Evolutionary conservation across 2,113 vertebrate species (phyloP).

Genomic region (Bos indicus): DNA sequence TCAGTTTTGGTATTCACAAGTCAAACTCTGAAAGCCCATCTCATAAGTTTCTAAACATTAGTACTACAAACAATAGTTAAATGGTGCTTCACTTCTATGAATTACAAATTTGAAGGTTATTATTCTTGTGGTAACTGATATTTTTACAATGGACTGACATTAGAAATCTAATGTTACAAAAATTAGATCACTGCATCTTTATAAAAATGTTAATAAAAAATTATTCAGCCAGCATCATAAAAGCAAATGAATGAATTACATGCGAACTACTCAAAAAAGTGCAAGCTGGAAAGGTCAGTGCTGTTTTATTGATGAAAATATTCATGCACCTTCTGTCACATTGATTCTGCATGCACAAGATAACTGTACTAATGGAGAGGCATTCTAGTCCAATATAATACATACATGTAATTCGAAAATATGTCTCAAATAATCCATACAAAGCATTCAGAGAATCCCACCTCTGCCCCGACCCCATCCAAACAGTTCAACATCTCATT

Average conservation of each 20-base stretch:
- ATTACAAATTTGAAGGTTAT: conserved; percentile 66
- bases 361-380: conserved; percentile 59
- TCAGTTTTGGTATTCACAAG: conserved; percentile 70
- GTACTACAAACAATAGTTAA: conserved; percentile 58
- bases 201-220: conserved; percentile 79
- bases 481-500: conserved; percentile 49
- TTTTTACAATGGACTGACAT: conserved; percentile 58
- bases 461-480: not conserved
- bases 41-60: conserved; percentile 68
- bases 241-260: conserved; percentile 82
- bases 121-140: conserved; percentile 45
- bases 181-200: conserved; percentile 82
- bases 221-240: conserved; percentile 79
- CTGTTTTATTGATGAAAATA: conserved; percentile 72
- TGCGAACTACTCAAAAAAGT: conserved; percentile 77
- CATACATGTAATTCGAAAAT: conserved; percentile 47
- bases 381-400: conserved; percentile 53
- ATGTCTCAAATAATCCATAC: conserved; percentile 51
- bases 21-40: conserved; percentile 63
- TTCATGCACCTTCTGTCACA: conserved; percentile 78
- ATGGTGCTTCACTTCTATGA: conserved; percentile 63
- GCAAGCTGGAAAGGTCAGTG: conserved; percentile 78
- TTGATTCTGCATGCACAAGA: conserved; percentile 77
- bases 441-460: conserved; percentile 58
- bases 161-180: conserved; percentile 58